phyloP scores from a whole-genome alignment of 1,140 invertebrate genomes.

The Lepidurus arcticus region DNA sequence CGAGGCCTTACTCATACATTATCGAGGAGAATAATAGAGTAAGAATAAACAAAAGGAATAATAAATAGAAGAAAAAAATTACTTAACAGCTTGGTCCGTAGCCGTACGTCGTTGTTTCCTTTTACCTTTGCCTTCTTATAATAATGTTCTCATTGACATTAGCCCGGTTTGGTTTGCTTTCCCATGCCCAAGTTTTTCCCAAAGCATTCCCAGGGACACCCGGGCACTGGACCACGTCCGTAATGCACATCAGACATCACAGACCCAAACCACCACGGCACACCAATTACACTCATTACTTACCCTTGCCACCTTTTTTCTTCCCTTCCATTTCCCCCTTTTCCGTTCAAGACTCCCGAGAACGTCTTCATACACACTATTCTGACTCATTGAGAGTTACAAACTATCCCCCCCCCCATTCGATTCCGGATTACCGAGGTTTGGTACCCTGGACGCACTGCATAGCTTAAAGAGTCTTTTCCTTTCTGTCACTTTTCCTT shows the following conservation, averaged over 20 bases:
- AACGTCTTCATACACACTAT: too few species aligned
- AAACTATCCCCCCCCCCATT: too few species aligned
- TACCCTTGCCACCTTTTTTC: not conserved
- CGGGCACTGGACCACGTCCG: constrained; percentile 19
- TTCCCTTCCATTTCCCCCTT: not conserved
- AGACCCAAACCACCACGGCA: not conserved
- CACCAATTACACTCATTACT: constrained; percentile 5
- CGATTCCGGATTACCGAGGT: too few species aligned
- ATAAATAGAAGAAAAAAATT: not conserved
- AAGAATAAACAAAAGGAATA: too few species aligned
- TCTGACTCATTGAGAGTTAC: too few species aligned
- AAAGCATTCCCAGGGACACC: constrained; percentile 13
- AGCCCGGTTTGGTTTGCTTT: constrained; percentile 18
- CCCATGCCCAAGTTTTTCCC: constrained; percentile 20
- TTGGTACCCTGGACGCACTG: too few species aligned
- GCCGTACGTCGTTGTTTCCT: not conserved
- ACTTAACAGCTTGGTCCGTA: not conserved
- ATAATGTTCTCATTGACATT: not conserved
- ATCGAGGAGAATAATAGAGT: too few species aligned
- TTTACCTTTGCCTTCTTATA: not conserved
- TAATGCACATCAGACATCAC: constrained; percentile 1
- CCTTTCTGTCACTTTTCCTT: too few species aligned
- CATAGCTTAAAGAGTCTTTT: too few species aligned
- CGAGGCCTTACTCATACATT: too few species aligned
- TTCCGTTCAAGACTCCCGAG: not conserved